A percentile compares a stretch with the other conserved stretches of the same genome.
phyloP scores from a whole-genome alignment of 2,888 invertebrate species.

The Drosophila nr. fundita region DNA sequence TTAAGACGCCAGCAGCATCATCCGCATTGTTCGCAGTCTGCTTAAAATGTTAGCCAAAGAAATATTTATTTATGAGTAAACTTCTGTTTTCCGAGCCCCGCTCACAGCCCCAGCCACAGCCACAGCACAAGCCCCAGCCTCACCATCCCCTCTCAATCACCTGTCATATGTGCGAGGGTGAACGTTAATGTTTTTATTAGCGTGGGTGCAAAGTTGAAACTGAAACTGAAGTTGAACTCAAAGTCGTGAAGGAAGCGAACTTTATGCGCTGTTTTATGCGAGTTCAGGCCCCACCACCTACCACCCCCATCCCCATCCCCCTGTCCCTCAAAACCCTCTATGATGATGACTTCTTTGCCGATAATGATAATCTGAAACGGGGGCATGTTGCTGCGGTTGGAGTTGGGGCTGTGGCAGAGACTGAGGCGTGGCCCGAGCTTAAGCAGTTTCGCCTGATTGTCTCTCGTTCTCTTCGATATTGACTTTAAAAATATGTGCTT shows the following conservation, averaged over 20 bases:
- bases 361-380: conserved; percentile 57
- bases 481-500: conserved; percentile 47
- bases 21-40: conserved; percentile 47
- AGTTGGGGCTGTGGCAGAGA: conserved; percentile 34
- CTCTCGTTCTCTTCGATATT: conserved; percentile 42
- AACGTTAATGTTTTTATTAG: conserved; percentile 73
- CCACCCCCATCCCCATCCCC: neutral
- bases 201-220: conserved; percentile 46
- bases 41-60: conserved; percentile 65
- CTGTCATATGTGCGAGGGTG: conserved; percentile 29
- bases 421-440: conserved; percentile 48
- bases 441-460: conserved; percentile 61
- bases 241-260: conserved; percentile 36
- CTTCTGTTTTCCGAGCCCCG: conserved; percentile 34
- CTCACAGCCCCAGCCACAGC: neutral
- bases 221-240: conserved; percentile 24
- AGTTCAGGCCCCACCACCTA: conserved; percentile 16
- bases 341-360: conserved; percentile 56
- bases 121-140: neutral
- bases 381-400: conserved; percentile 19
- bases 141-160: neutral
- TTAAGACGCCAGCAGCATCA: conserved; percentile 43
- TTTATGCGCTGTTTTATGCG: conserved; percentile 53
- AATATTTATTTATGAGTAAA: conserved; percentile 76
- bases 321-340: neutral